Conservation (phyloP, 2,797 vertebrate species). For the Macropus fuliginosus region DNA sequence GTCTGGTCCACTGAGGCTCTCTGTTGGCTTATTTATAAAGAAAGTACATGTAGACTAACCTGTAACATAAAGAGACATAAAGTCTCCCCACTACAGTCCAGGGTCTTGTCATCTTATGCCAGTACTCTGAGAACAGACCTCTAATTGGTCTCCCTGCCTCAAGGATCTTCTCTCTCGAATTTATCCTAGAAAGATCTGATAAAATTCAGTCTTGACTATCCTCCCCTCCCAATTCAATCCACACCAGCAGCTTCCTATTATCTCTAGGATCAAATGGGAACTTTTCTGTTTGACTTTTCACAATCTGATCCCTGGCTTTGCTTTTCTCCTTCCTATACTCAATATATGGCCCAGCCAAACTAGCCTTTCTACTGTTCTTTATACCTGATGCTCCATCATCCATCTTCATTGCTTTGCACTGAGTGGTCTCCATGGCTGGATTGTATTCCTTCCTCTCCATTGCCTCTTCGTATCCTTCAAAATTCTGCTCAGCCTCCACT, state of each 20-base stretch:
- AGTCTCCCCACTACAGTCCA: background rate
- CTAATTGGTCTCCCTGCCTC: background rate
- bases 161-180: background rate
- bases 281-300: background rate
- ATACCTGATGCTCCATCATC: background rate
- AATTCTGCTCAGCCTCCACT: background rate
- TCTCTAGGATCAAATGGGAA: background rate
- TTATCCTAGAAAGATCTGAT: background rate
- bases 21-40: background rate
- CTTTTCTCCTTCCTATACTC: background rate
- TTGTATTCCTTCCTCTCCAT: background rate
- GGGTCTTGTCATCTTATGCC: background rate
- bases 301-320: background rate
- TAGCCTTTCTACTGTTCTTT: background rate
- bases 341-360: background rate
- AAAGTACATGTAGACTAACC: background rate
- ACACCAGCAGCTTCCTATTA: background rate
- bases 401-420: background rate
- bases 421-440: background rate
- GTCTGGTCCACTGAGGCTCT: background rate
- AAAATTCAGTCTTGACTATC: too few species aligned
- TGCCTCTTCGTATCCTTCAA: background rate
- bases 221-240: background rate
- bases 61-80: background rate
- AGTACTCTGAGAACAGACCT: background rate